phyloP scores from a whole-genome alignment of 53 echinoderm and acorn worm genomes.

The Zoroaster sp. region DNA sequence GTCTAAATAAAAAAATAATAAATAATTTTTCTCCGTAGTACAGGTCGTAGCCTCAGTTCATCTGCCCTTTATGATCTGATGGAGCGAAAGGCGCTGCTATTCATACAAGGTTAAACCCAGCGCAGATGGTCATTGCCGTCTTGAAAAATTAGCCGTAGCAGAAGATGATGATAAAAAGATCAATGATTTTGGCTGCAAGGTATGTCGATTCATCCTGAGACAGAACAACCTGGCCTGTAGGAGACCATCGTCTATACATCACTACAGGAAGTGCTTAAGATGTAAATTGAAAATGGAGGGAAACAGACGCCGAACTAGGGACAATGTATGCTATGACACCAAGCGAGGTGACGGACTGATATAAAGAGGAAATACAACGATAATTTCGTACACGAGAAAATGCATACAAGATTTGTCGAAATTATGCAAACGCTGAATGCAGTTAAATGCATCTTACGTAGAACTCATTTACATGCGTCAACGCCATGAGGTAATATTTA shows the following conservation, averaged over 20 bases:
- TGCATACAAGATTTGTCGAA: too few relatives aligned
- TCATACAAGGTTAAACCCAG: background rate
- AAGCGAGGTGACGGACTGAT: background rate
- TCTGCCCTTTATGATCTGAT: background rate
- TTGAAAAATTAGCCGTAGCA: background rate
- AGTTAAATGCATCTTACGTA: too few relatives aligned
- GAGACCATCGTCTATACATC: background rate
- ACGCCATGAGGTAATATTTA: too few relatives aligned
- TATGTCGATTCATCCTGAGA: background rate
- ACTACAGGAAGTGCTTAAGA: conserved; percentile 26
- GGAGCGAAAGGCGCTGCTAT: background rate
- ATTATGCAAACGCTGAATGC: too few relatives aligned
- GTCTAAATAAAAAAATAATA: too few relatives aligned
- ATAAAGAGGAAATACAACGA: too few relatives aligned
- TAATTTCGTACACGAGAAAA: too few relatives aligned
- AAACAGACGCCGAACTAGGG: background rate
- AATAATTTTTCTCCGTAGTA: too few relatives aligned
- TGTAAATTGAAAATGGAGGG: conserved; percentile 21
- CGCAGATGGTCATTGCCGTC: background rate
- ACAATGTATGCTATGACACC: background rate
- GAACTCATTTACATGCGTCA: too few relatives aligned
- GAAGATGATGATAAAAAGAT: background rate
- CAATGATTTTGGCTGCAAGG: background rate
- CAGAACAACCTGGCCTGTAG: background rate
- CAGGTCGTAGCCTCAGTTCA: too few relatives aligned